Percentiles rank a stretch among this genome's conserved stretches.
These are phyloP conservation scores for Strix uralensis DNA, from an alignment of 2,113 vertebrate species.

Conservation along the genomic window DNA sequence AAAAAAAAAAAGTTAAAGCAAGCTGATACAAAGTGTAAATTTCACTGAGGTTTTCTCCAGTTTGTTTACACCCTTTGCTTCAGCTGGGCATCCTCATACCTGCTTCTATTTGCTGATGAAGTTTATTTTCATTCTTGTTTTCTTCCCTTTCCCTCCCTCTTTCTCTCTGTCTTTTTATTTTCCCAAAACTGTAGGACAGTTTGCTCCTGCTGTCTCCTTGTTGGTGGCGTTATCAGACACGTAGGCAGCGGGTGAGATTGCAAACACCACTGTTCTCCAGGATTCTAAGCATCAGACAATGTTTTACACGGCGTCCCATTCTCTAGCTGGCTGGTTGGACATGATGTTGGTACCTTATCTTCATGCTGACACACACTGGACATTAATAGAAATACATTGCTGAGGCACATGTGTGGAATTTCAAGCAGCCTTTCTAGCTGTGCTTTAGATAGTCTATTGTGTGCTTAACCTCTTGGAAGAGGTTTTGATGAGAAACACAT, in stretches of 20 bases:
- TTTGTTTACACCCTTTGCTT: not conserved
- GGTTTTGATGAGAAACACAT: slow-evolving; percentile 71
- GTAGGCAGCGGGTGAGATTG: slow-evolving; percentile 30
- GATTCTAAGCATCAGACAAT: slow-evolving; percentile 82
- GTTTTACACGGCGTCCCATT: slow-evolving; percentile 80
- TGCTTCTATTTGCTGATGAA: not conserved
- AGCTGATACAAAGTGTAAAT: not conserved
- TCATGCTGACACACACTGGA: slow-evolving; percentile 83
- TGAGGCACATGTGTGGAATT: slow-evolving; percentile 80
- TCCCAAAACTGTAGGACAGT: not conserved
- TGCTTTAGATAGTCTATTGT: slow-evolving; percentile 80
- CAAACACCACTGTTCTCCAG: slow-evolving; percentile 57
- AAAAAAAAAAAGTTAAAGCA: not conserved
- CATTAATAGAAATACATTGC: slow-evolving; percentile 88
- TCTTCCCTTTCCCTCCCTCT: not conserved
- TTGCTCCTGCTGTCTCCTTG: not conserved
- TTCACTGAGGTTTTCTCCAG: not conserved
- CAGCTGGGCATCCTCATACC: not conserved
- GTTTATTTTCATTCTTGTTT: not conserved
- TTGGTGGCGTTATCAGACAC: slow-evolving; percentile 15
- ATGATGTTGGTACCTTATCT: slow-evolving; percentile 87
- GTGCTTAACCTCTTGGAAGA: slow-evolving; percentile 73
- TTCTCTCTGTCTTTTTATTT: not conserved
- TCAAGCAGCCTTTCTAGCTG: slow-evolving; percentile 72
- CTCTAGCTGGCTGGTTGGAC: slow-evolving; percentile 79